Evolutionary conservation across 2,113 vertebrate genomes (phyloP).

Genomic region (Microcebus tavaratra): DNA sequence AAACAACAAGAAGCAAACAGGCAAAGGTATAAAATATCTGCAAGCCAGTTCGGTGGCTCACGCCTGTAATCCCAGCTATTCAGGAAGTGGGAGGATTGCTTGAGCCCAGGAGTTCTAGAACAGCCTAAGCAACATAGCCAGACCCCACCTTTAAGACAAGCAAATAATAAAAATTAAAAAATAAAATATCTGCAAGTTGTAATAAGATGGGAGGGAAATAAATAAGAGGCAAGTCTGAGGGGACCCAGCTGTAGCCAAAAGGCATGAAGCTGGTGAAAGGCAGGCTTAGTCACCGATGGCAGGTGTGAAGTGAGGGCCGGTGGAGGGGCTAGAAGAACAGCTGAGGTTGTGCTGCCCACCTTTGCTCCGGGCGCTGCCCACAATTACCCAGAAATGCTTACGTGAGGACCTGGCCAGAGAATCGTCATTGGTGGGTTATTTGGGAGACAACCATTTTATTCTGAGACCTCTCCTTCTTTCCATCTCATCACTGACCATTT

Average conservation of each 20-base stretch:
- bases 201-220: neutral
- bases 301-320: too few species aligned
- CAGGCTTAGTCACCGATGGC: neutral
- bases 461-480: neutral
- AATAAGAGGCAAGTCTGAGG: neutral
- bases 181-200: too few species aligned
- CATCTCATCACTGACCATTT: neutral
- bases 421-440: neutral
- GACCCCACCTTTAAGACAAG: too few species aligned
- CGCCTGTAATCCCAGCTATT: too few species aligned
- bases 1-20: neutral
- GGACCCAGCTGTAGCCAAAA: neutral
- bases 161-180: too few species aligned
- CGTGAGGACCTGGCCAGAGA: neutral
- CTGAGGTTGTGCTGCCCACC: neutral
- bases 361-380: accelerated
- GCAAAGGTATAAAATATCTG: neutral
- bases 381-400: neutral
- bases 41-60: too few species aligned
- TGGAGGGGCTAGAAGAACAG: neutral
- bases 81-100: too few species aligned
- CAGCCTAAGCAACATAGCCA: too few species aligned
- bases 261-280: neutral
- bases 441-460: neutral
- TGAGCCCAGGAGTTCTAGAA: too few species aligned